Evolutionary conservation across 2,888 invertebrate species (phyloP).

Genomic region (Idaea biselata): DNA sequence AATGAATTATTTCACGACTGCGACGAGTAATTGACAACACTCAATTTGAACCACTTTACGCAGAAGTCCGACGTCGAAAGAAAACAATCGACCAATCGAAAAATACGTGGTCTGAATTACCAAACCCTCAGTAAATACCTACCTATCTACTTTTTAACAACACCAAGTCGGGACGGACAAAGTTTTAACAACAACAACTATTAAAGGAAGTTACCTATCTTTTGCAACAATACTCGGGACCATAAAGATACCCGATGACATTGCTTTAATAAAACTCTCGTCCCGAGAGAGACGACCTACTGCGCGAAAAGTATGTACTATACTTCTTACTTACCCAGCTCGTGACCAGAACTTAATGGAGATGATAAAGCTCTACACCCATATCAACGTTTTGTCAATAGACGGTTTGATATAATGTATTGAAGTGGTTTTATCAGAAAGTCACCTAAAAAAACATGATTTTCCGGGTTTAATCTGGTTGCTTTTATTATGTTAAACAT

Average conservation of each 20-base stretch:
- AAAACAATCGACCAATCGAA: not conserved
- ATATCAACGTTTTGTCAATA: not conserved
- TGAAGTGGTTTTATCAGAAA: no score
- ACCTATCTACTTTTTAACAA: not conserved
- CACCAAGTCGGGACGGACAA: not conserved
- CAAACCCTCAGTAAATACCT: not conserved
- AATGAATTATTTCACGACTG: no score
- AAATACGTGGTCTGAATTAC: not conserved
- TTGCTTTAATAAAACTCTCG: not conserved
- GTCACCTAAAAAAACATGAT: no score
- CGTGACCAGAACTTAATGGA: not conserved
- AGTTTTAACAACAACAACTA: not conserved
- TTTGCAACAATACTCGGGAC: not conserved
- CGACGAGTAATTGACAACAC: no score
- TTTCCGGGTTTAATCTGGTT: no score
- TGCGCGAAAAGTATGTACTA: not conserved
- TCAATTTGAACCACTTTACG: no score
- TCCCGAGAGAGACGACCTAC: not conserved
- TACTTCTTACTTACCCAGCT: not conserved
- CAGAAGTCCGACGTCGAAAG: not conserved
- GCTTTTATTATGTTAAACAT: no score
- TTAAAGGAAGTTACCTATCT: not conserved
- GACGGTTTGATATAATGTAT: no score
- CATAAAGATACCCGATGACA: slow-evolving; percentile 1
- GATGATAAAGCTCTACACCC: not conserved